phyloP scores from a whole-genome alignment of 2,797 vertebrate species.

The Denticeps clupeoides region DNA sequence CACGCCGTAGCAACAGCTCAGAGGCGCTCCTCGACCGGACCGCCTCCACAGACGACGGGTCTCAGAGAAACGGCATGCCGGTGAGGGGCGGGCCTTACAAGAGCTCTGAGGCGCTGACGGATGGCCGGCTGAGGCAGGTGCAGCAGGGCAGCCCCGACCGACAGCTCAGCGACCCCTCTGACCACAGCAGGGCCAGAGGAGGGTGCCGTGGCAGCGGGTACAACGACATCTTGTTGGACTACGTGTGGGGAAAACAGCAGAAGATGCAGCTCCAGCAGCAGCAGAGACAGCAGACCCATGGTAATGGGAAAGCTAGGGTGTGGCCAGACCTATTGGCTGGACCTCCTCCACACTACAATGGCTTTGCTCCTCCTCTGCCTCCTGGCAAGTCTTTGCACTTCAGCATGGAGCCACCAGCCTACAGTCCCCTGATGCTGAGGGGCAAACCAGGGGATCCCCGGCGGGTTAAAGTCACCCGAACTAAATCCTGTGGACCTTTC shows the following conservation, averaged over 20 bases:
- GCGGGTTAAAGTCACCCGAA: constrained; percentile 58
- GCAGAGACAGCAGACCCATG: constrained; percentile 44
- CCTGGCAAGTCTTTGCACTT: constrained; percentile 25
- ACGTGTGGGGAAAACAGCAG: constrained; percentile 66
- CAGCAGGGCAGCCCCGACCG: constrained; percentile 30
- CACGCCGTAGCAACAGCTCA: constrained; percentile 67
- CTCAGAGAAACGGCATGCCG: constrained; percentile 27
- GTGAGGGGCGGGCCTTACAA: constrained; percentile 43
- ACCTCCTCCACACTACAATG: constrained; percentile 34
- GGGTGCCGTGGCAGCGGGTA: constrained; percentile 41
- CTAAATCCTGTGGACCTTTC: constrained; percentile 71
- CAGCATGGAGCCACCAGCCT: constrained; percentile 31
- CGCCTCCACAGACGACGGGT: constrained; percentile 30
- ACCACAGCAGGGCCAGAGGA: constrained; percentile 21
- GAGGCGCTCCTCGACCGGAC: constrained; percentile 60
- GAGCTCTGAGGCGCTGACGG: constrained; percentile 55
- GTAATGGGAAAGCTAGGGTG: constrained; percentile 32
- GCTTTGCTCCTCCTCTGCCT: constrained; percentile 26
- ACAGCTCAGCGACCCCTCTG: constrained; percentile 9
- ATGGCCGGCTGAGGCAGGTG: constrained; percentile 40
- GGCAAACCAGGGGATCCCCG: constrained; percentile 50
- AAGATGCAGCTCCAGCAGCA: constrained; percentile 33
- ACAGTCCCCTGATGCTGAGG: constrained; percentile 51
- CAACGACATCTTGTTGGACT: constrained; percentile 69
- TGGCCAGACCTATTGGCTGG: constrained; percentile 36